phyloP scores from a whole-genome alignment of 2,797 vertebrate genomes.

The Sphaeramia orbicularis region DNA sequence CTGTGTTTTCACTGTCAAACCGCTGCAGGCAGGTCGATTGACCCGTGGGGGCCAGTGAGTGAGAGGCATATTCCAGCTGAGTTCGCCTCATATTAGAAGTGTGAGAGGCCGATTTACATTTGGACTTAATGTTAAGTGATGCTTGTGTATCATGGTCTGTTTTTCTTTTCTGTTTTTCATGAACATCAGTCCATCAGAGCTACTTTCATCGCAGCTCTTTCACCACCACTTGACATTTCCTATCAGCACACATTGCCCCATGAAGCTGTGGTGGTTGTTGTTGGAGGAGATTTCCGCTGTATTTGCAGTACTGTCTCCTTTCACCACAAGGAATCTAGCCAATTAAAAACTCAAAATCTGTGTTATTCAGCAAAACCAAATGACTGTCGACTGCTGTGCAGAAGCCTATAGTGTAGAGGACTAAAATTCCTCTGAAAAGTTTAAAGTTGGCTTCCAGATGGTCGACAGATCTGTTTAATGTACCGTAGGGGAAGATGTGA shows the following conservation, averaged over 20 bases:
- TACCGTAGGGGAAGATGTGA: slow-evolving; percentile 42
- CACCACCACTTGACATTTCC: slow-evolving; percentile 44
- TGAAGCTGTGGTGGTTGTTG: slow-evolving; percentile 45
- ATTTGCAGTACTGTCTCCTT: slow-evolving; percentile 74
- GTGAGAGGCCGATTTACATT: slow-evolving; percentile 14
- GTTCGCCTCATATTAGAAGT: background rate
- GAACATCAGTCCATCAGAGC: slow-evolving; percentile 32
- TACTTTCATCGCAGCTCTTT: slow-evolving; percentile 41
- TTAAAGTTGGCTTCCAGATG: slow-evolving; percentile 71
- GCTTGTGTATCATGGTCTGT: background rate
- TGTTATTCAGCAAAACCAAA: slow-evolving; percentile 80
- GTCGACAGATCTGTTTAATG: slow-evolving; percentile 61
- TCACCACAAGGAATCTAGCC: slow-evolving; percentile 63
- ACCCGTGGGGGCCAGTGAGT: background rate
- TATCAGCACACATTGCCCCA: slow-evolving; percentile 60
- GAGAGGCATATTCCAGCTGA: background rate
- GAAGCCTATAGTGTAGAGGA: slow-evolving; percentile 41
- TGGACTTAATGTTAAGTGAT: background rate
- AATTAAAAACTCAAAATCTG: slow-evolving; percentile 77
- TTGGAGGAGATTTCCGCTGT: slow-evolving; percentile 65
- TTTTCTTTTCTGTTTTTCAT: slow-evolving; percentile 25
- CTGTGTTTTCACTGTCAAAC: slow-evolving; percentile 12
- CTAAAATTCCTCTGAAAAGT: slow-evolving; percentile 63
- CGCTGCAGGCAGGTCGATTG: background rate
- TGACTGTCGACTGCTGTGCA: slow-evolving; percentile 75